These are phyloP conservation scores for Nomada goodeniana DNA, from an alignment of 2,888 invertebrate species.

Conservation along the genomic window DNA sequence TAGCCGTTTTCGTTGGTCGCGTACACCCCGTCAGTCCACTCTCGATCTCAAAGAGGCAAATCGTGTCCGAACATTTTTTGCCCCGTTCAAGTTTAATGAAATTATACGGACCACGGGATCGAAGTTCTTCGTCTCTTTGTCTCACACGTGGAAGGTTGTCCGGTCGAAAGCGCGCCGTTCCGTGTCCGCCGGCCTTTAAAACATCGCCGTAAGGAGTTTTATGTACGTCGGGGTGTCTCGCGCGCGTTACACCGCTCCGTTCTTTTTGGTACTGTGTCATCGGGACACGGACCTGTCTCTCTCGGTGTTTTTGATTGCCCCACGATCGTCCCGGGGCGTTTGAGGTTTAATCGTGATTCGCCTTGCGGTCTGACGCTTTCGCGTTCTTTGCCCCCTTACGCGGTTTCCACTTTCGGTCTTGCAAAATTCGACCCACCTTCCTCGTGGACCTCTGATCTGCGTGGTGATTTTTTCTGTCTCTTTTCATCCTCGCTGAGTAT, in stretches of 20 bases:
- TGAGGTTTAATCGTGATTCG: constrained; percentile 46
- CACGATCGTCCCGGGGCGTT: constrained; percentile 15
- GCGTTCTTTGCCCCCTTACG: constrained; percentile 38
- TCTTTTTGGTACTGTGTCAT: constrained; percentile 51
- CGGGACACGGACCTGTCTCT: constrained; percentile 37
- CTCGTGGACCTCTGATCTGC: neutral
- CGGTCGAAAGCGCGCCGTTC: constrained; percentile 34
- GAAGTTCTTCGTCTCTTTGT: constrained; percentile 18
- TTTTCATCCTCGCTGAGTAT: neutral
- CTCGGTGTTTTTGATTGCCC: constrained; percentile 38
- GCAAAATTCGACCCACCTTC: constrained; percentile 25
- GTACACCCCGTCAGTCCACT: constrained; percentile 69
- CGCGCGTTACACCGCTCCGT: constrained; percentile 12
- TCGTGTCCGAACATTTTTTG: constrained; percentile 66
- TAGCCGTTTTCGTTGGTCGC: constrained; percentile 15
- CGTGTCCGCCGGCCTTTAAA: constrained; percentile 30
- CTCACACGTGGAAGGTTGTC: constrained; percentile 27
- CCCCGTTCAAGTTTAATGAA: constrained; percentile 64
- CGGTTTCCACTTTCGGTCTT: constrained; percentile 33
- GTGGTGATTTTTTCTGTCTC: neutral
- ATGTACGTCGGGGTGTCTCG: neutral
- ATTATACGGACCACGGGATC: constrained; percentile 61
- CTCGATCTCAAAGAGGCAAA: constrained; percentile 76
- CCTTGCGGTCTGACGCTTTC: constrained; percentile 47
- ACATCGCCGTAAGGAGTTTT: constrained; percentile 32